Evolutionary conservation across 1,140 invertebrate genomes (phyloP), one percentile per base, ranked within the genome.

Genomic region (Zaprionus ornatus): DNA sequence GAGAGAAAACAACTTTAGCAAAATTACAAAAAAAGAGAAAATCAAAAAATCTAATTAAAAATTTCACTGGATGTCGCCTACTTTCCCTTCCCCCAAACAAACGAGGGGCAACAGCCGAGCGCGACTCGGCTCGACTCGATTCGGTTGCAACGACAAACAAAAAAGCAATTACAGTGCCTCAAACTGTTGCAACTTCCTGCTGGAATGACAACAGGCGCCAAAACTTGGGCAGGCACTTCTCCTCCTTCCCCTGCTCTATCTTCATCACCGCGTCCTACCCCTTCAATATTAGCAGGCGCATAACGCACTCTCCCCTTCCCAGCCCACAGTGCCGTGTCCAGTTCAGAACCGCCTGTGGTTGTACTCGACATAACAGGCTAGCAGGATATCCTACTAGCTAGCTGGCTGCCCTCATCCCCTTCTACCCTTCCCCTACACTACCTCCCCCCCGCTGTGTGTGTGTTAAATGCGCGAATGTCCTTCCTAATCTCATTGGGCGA

Each of bases 401-500:
- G 19, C n/a, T 17, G 17, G 70, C 73, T 67, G 76, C 77, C 67
- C 29, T 17, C 35, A 48, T 29, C 10, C 23, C 27, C 23, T 21
- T 25, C 65, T 50, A 4, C 32, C 50, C 25, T 6, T 17, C 21
- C 32, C 2, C 19, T 25, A 35, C 29, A 15, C 21, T 59, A 12
- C 40, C 12, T 60, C 48, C n/a, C 23, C 2, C 13, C 23, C 1
- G 12, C 27, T 76, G 66, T 78, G 77, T 81, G 73, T 79, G 67
- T 73, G 82, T 90, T 90, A 90, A 90, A 90, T 88, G 85, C 88
- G 88, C 88, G 88, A 88, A 91, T 91, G 88, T 91, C 88, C 88
- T 91, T 91, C 88, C 88, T 91, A 91, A 91, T 91, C 88, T 91
- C 88, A 91, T 91, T 91, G 88, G 72, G 72, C 72, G 81, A 82